Conservation (phyloP, 2,797 vertebrate genomes). For the Lateolabrax maculatus region DNA sequence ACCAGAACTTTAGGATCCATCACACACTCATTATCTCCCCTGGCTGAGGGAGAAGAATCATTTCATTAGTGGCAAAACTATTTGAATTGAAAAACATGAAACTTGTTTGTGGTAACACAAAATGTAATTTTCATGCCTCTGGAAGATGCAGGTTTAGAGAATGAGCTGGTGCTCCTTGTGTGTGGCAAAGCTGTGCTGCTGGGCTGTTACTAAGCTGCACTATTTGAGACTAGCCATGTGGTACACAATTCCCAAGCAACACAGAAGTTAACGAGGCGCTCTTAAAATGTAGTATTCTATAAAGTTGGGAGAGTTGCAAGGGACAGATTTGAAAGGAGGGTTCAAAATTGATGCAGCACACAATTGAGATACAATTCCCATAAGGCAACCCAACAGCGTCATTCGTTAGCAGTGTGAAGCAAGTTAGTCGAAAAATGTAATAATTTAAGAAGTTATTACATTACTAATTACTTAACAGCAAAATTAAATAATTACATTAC, state of each 20-base stretch:
- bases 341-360: not conserved
- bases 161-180: not conserved
- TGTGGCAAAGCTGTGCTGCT: not conserved
- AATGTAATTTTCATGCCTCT: not conserved
- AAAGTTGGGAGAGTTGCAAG: not conserved
- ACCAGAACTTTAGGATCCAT: not conserved
- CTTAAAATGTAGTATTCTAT: not conserved
- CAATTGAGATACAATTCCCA: not conserved
- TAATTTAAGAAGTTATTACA: too few relatives aligned
- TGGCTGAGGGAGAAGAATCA: constrained; percentile 2
- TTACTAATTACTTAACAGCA: not conserved
- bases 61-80: constrained; percentile 13
- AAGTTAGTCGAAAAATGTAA: not conserved
- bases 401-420: not conserved
- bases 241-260: not conserved
- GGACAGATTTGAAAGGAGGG: not conserved
- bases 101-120: not conserved
- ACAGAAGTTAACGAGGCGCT: not conserved
- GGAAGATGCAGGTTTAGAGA: not conserved
- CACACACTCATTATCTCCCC: constrained; percentile 6
- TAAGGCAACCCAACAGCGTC: not conserved
- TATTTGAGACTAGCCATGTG: not conserved
- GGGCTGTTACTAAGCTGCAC: not conserved
- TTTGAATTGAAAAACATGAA: constrained; percentile 12
- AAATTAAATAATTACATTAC: not conserved